phyloP scores from a whole-genome alignment of 1,140 invertebrate species.

The Forficula auricularia region DNA sequence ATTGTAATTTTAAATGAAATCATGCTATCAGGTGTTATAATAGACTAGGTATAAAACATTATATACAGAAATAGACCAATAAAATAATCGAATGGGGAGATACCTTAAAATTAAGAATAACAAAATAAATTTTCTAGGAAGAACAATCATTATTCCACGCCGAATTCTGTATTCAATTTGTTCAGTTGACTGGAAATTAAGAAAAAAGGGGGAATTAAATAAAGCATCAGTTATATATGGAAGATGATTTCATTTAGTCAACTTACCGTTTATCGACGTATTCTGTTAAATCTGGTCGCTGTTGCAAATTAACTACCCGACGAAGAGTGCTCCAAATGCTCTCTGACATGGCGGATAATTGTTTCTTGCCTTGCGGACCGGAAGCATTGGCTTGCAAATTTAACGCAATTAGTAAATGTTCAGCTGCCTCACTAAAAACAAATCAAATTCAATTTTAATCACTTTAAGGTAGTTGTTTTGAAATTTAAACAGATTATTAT shows the following conservation, averaged over 20 bases:
- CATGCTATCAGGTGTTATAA: too few species aligned
- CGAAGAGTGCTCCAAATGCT: constrained; percentile 89
- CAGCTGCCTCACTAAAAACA: constrained; percentile 66
- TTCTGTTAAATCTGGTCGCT: constrained; percentile 57
- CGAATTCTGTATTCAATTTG: constrained; percentile 5
- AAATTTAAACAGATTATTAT: neutral
- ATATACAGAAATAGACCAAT: too few species aligned
- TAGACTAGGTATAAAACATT: too few species aligned
- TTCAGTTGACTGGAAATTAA: too few species aligned
- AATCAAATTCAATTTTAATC: constrained; percentile 4
- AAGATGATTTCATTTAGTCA: too few species aligned
- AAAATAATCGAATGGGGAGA: too few species aligned
- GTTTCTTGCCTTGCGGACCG: constrained; percentile 30
- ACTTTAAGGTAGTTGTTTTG: constrained; percentile 1
- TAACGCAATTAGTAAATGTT: constrained; percentile 83
- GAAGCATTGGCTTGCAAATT: constrained; percentile 76
- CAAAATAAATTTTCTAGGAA: neutral
- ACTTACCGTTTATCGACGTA: constrained; percentile 49
- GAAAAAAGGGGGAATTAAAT: too few species aligned
- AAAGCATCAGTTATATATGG: too few species aligned
- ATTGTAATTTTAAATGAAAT: too few species aligned
- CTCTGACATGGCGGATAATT: constrained; percentile 51
- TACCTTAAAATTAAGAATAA: neutral
- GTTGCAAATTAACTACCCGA: constrained; percentile 75
- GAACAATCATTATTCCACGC: neutral